Percentiles rank a stretch among this genome's conserved stretches.
phyloP scores from a whole-genome alignment of 2,888 invertebrate species.

The Apamea crenata region DNA sequence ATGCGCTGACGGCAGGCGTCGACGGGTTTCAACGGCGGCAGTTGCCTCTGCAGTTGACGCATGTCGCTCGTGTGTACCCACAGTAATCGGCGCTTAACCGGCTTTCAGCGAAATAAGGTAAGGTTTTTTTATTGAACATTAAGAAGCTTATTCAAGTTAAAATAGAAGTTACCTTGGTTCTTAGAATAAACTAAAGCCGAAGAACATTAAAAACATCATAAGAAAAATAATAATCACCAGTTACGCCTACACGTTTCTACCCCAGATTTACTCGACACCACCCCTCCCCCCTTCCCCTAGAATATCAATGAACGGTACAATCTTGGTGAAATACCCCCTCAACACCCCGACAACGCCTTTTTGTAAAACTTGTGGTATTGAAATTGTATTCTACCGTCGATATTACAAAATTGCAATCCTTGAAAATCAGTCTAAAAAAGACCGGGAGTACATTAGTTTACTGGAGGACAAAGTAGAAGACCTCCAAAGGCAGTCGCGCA shows the following conservation, averaged over 20 bases:
- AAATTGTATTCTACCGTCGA: slow-evolving; percentile 45
- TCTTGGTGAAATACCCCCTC: background rate
- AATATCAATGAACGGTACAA: slow-evolving; percentile 48
- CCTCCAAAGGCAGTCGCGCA: too few relatives aligned
- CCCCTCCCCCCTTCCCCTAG: background rate
- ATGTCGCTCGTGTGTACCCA: too few relatives aligned
- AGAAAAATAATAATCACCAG: slow-evolving; percentile 28
- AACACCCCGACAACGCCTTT: slow-evolving; percentile 16
- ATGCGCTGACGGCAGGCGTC: too few relatives aligned
- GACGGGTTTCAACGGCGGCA: too few relatives aligned
- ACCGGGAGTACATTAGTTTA: too few relatives aligned
- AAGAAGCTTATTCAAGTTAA: background rate
- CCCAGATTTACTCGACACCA: background rate
- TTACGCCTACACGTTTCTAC: slow-evolving; percentile 20
- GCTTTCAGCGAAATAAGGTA: background rate
- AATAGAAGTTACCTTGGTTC: background rate
- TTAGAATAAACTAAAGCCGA: slow-evolving; percentile 4
- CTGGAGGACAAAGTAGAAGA: too few relatives aligned
- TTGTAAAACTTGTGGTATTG: slow-evolving; percentile 44
- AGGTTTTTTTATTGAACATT: background rate
- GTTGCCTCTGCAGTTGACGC: too few relatives aligned
- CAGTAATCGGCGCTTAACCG: background rate
- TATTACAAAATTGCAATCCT: too few relatives aligned
- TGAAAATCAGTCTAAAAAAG: too few relatives aligned
- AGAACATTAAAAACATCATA: background rate